Base-by-base conservation (phyloP, 2,113 vertebrate species). In the Nasalis larvatus region DNA sequence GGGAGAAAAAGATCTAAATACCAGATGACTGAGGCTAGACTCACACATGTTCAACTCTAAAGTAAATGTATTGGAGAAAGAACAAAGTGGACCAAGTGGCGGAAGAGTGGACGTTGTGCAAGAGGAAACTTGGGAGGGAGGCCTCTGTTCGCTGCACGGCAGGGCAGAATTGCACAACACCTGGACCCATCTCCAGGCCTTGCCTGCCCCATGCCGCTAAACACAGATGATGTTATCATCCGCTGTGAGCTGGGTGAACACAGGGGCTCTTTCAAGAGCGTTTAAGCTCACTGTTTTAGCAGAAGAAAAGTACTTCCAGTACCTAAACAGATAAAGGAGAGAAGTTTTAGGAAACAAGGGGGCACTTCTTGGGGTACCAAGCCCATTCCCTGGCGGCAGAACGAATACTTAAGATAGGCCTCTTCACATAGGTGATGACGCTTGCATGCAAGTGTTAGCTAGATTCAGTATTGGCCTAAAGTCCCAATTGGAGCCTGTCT, bases 101-200 rank as follows among this genome's bases (percentile, higher is more conserved):
- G 25, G 85, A 4, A 60, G 20, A 13, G 91, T 2, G 8, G 45
- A 3, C 11, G 0, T 1, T 0, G 13, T 23, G 6, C 32, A 16
- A 68, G 25, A 30, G 92, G n/a, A 16, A 1, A 0, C 0, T 0
- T 0, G 7, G 20, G 2, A 40, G 32, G 87, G 56, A 20, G 45
- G 21, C 56, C 47, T 1, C 7, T 69, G 68, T 10, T 18, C 14
- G 16, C 30, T 35, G 66, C 32, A n/a, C 66, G 0, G 7, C 66
- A 18, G 66, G 35, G 66, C 66, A 68, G 66, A n/a, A 17, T 17
- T 14, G 3, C 68, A 37, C 68, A 37, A 21, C 35, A 8, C 23
- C 73, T 13, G 5, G 23, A 42, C 13, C 12, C 40, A 12, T 6
- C 42, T 23, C 20, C 35, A 20, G 14, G 12, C 1, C 76, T 25